Base-by-base conservation (phyloP, 2,113 vertebrate species). In the Origma solitaria region DNA sequence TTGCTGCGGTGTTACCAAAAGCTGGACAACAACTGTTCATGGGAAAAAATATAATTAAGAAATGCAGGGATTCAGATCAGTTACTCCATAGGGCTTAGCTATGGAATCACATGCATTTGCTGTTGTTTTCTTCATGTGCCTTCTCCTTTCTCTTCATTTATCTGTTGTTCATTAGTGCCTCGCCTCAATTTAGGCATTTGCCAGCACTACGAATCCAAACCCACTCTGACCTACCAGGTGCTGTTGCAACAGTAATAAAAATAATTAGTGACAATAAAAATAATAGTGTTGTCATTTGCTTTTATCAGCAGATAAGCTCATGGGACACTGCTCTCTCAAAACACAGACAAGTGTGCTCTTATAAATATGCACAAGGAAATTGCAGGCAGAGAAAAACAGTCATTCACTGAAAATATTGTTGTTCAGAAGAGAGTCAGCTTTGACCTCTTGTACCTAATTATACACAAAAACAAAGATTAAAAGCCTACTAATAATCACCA, bases 401-500 rank as follows among this genome's bases (percentile, higher is more conserved):
- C 94, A 53, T 86, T 91, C 90, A 72, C 69, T 83, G 95, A 91
- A 97, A 96, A 97, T 82, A 90, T 60, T 90, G 90, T 90, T 96
- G 82, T 87, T 94, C 82, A 75, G 86, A 94, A 84, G 61, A 92
- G 87, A 96, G 69, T 69, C 49, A 38, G 94, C 56, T 91, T 62
- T 97, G 97, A 97, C 97, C 96, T 94, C 96, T 82, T 95, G 88
- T 95, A 96, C 93, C 92, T 96, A 97, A 97, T 96, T 97, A 97
- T 82, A 95, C 94, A 96, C 2, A 40, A 94, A 97, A 96, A 96
- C 88, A 96, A 96, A 95, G 94, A 96, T 96, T 96, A 97, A 95
- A 97, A 95, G 96, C 94, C 95, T 90, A 82, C 94, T 96, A 96
- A 96, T 97, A 96, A 97, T 96, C 95, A 94, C 91, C 90, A 88